phyloP scores from a whole-genome alignment of 2,888 invertebrate genomes.

The Ditula angustiorana region DNA sequence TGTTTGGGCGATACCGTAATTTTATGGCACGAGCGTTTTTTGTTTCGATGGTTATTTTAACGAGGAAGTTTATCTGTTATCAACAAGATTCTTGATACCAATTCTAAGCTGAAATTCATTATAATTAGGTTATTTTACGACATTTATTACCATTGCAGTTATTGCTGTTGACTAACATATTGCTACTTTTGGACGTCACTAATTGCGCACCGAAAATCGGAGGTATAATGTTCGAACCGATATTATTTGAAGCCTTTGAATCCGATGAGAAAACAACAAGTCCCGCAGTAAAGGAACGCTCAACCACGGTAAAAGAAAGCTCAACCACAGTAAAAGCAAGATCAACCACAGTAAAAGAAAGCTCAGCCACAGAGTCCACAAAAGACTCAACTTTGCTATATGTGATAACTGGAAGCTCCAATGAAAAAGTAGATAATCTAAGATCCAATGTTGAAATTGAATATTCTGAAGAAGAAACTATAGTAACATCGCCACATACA shows the following conservation, averaged over 20 bases:
- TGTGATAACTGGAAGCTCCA: neutral
- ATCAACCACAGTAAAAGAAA: neutral
- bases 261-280: constrained; percentile 8
- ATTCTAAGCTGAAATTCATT: too few relatives aligned
- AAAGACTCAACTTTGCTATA: neutral
- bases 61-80: too few relatives aligned
- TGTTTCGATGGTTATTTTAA: too few relatives aligned
- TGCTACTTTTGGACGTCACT: constrained; percentile 41
- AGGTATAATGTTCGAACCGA: constrained; percentile 52
- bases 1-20: too few relatives aligned
- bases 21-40: too few relatives aligned
- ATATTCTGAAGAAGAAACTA: neutral
- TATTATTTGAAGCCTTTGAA: constrained; percentile 49
- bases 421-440: neutral
- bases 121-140: neutral
- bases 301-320: neutral
- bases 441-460: neutral
- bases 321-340: too few relatives aligned
- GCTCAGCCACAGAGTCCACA: neutral
- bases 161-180: constrained; percentile 44
- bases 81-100: too few relatives aligned
- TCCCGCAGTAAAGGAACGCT: neutral
- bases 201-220: constrained; percentile 60
- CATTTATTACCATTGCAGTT: constrained; percentile 50
- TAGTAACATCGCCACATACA: neutral